A percentile compares a stretch with the other conserved stretches of the same genome.
Conservation (phyloP, 2,888 invertebrate species). For the Macrophya annulata region DNA sequence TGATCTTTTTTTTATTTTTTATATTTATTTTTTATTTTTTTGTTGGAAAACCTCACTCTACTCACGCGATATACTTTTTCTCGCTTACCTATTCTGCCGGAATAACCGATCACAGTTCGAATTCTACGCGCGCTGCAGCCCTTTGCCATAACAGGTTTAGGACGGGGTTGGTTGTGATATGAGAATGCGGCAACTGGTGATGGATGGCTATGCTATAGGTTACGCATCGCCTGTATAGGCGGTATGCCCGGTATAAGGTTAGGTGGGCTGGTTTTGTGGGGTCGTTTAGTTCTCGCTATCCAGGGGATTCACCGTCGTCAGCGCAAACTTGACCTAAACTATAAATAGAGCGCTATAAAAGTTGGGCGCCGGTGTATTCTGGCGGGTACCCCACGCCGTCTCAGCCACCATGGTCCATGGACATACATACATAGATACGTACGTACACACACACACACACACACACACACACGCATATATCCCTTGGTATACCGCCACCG, state of each 20-base stretch:
- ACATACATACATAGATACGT: slow-evolving; percentile 13
- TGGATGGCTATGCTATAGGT: slow-evolving; percentile 53
- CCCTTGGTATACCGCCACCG: background rate
- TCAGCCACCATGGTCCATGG: background rate
- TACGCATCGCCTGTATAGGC: slow-evolving; percentile 49
- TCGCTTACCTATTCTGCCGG: slow-evolving; percentile 51
- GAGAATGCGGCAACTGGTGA: slow-evolving; percentile 55
- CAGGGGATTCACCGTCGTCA: slow-evolving; percentile 51
- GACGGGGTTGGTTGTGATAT: slow-evolving; percentile 54
- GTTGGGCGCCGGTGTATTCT: slow-evolving; percentile 45
- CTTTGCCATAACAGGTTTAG: slow-evolving; percentile 52
- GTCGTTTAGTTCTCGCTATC: slow-evolving; percentile 53
- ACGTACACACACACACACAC: background rate
- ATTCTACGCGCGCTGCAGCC: slow-evolving; percentile 47
- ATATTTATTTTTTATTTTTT: background rate
- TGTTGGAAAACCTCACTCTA: slow-evolving; percentile 29
- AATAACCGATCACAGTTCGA: slow-evolving; percentile 55
- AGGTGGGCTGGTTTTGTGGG: slow-evolving; percentile 38
- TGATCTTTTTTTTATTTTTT: background rate
- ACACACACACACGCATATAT: background rate
- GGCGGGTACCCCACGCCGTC: slow-evolving; percentile 28
- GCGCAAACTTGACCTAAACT: slow-evolving; percentile 55
- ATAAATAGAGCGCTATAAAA: slow-evolving; percentile 54
- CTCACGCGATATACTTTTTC: slow-evolving; percentile 42
- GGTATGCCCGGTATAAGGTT: slow-evolving; percentile 42